Evolutionary conservation across 2,113 vertebrate species (phyloP).

Genomic region (Nesoenas mayeri): DNA sequence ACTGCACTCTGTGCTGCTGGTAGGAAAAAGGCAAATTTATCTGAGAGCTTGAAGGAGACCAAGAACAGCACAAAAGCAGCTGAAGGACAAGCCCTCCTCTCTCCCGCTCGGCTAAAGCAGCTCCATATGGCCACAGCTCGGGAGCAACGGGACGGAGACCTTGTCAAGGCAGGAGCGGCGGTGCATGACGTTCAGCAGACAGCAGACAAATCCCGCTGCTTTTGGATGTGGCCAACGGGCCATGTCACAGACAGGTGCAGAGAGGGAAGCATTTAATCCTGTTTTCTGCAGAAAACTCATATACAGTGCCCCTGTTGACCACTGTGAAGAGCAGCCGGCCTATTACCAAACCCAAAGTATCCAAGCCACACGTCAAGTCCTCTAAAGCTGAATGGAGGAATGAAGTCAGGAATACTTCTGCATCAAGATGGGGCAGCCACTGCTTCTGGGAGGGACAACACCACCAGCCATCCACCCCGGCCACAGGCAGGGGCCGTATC

Average conservation of each 20-base stretch:
- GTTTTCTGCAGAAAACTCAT: neutral
- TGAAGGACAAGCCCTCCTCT: neutral
- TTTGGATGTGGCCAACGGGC: neutral
- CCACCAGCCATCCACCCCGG: neutral
- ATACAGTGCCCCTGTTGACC: neutral
- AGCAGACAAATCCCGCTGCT: neutral
- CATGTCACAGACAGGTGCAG: neutral
- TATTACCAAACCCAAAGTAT: neutral
- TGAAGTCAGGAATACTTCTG: accelerated
- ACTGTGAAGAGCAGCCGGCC: neutral
- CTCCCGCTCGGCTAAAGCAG: neutral
- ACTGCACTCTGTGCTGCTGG: neutral
- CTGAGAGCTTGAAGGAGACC: neutral
- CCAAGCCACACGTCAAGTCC: neutral
- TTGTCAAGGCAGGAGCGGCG: neutral
- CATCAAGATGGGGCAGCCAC: neutral
- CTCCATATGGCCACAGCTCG: neutral
- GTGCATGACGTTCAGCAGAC: neutral
- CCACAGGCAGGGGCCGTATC: accelerated
- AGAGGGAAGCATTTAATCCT: neutral
- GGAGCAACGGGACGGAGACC: neutral
- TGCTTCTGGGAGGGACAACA: neutral
- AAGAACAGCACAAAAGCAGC: neutral
- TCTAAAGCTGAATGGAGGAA: neutral
- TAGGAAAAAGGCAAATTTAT: neutral